Conservation (phyloP, 2,797 vertebrate genomes). For the Enteromius fasciolatus region DNA sequence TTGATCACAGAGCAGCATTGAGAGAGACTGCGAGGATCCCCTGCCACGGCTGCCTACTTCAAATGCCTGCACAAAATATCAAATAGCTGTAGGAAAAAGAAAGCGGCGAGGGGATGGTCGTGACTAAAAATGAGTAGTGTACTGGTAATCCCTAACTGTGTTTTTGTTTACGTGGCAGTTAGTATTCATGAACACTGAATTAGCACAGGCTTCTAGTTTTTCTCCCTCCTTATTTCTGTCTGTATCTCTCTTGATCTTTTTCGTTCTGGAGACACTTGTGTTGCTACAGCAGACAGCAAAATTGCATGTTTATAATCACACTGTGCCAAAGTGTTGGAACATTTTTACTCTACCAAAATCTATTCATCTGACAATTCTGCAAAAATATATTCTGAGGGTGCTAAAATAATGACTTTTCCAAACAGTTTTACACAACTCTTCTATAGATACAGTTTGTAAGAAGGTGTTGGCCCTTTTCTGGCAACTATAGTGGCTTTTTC, state of each 20-base stretch:
- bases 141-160: background rate
- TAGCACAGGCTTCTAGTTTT: background rate
- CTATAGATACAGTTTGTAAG: background rate
- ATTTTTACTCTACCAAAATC: background rate
- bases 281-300: constrained; percentile 46
- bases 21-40: constrained; percentile 55
- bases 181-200: constrained; percentile 22
- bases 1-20: constrained; percentile 62
- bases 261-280: constrained; percentile 33
- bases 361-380: background rate
- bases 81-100: constrained; percentile 44
- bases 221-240: background rate
- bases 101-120: constrained; percentile 5
- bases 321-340: background rate
- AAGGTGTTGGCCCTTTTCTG: background rate
- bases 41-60: constrained; percentile 58
- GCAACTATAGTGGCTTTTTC: background rate
- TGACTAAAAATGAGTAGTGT: background rate
- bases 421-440: background rate
- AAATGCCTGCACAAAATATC: constrained; percentile 59
- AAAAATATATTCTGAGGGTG: background rate
- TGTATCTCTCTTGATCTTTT: constrained; percentile 25
- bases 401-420: background rate
- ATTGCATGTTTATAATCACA: constrained; percentile 39
- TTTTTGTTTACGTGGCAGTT: constrained; percentile 10